Evolutionary conservation across 1,140 invertebrate species (phyloP).

Genomic region (Neelides sp.): DNA sequence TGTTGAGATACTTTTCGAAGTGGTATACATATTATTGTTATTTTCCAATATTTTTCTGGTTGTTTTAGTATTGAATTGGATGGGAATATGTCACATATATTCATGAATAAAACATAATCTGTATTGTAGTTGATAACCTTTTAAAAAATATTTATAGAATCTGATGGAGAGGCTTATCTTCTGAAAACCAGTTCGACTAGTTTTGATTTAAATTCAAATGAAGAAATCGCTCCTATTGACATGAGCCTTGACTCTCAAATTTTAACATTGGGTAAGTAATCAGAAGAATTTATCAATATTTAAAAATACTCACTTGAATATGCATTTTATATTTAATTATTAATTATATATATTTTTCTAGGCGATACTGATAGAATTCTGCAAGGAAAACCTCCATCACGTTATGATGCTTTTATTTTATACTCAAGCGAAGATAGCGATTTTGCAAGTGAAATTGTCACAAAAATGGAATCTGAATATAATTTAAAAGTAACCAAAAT

Average conservation of each 20-base stretch:
- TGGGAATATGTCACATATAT: not conserved
- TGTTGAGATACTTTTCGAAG: too few species aligned
- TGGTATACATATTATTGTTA: too few species aligned
- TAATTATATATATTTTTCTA: conserved; percentile 19
- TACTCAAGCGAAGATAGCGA: conserved; percentile 52
- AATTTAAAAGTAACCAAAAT: conserved; percentile 44
- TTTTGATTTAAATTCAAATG: conserved; percentile 11
- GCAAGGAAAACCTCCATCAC: conserved; percentile 41
- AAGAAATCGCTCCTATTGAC: conserved; percentile 1
- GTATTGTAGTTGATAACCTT: not conserved
- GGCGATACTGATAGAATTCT: conserved; percentile 42
- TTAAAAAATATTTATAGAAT: conserved; percentile 33
- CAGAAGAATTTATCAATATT: conserved; percentile 2
- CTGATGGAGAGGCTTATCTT: conserved; percentile 35
- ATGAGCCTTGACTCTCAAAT: conserved; percentile 11
- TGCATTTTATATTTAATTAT: conserved; percentile 4
- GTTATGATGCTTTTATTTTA: conserved; percentile 57
- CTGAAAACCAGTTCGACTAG: conserved; percentile 22
- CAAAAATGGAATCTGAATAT: conserved; percentile 47
- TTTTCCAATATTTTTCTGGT: too few species aligned
- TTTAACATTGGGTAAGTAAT: conserved; percentile 14
- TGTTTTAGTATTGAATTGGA: too few species aligned
- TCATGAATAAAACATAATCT: not conserved
- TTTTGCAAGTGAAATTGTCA: conserved; percentile 48
- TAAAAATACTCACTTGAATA: not conserved